Conservation (phyloP, 2,113 vertebrate species). For the Bujurquina vittata region DNA sequence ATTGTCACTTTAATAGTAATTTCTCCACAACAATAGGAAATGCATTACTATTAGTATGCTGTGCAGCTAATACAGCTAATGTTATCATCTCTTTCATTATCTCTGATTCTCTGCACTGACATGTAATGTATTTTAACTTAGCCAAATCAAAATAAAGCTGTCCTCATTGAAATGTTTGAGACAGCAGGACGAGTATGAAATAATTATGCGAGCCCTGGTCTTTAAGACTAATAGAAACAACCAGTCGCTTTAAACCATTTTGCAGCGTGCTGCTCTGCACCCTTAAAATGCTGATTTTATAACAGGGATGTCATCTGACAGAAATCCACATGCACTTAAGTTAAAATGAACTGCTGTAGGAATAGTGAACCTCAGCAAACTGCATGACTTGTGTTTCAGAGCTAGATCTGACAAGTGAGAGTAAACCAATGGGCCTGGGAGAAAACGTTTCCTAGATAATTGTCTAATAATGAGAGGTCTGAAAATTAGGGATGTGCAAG, state of each 20-base stretch:
- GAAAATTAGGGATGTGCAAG: constrained; percentile 3
- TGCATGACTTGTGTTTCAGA: neutral
- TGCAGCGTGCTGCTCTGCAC: neutral
- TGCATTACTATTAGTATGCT: neutral
- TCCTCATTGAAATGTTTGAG: neutral
- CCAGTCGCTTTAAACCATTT: neutral
- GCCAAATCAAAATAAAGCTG: neutral
- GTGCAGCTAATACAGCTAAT: neutral
- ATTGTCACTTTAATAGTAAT: neutral
- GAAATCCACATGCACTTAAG: neutral
- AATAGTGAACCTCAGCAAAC: neutral
- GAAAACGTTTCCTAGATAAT: neutral
- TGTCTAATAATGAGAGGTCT: neutral
- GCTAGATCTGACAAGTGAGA: neutral
- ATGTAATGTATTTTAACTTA: neutral
- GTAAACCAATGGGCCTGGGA: neutral
- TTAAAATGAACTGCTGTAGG: neutral
- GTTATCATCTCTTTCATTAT: neutral
- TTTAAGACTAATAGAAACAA: neutral
- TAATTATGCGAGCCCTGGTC: neutral
- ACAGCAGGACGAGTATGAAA: neutral
- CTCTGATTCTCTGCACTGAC: neutral
- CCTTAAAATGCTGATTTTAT: neutral
- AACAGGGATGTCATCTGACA: neutral
- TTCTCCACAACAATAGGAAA: neutral